Evolutionary conservation across 1,140 invertebrate genomes (phyloP), one percentile per base, ranked within the genome.

Genomic region (Drosophila rufa): DNA sequence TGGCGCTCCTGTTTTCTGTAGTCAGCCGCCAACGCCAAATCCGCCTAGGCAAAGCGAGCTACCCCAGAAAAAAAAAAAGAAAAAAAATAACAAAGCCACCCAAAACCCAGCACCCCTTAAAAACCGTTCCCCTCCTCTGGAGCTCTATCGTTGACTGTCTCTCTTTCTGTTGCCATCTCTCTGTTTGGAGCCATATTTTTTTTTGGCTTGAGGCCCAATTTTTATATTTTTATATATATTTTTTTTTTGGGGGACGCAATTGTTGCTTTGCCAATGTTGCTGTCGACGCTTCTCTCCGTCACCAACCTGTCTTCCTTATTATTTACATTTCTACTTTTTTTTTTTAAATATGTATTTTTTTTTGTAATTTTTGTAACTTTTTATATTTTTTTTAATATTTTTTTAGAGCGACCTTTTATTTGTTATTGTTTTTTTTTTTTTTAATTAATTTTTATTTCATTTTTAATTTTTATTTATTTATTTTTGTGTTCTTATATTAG

Each of bases 1-100:
- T 40, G 78, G 45, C 51, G 45, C 51, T 56, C 64, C 43, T 78
- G 84, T 87, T 87, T 87, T 89, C 83, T 83, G 51, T 83, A 86
- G 75, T 68, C 70, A 75, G 82, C 67, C 84, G 84, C 84, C 80
- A 87, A 87, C 79, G 79, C 67, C 80, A 89, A 89, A 87, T 87
- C 83, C 83, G 80, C 65, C 84, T 80, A 83, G 74, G 43, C 75
- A 77, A 33, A 43, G 46, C 42, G 27, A 42, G 14, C n/a, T 12
- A 56, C 4, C 11, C 5, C 22, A 3, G 42, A 25, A 22, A 2
- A 19, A 8, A 12, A 33, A 14, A 33, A 33, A 17, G n/a, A n/a
- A 33, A 36, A 14, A 19, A 33, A n/a, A 17, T 22, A 33, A 17
- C 38, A 58, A 45, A 36, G 22, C 25, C 42, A 68, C 36, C 30